Percentiles rank a stretch among this genome's conserved stretches.
Conservation (phyloP, 2,888 invertebrate genomes). For the Pterostichus niger region DNA sequence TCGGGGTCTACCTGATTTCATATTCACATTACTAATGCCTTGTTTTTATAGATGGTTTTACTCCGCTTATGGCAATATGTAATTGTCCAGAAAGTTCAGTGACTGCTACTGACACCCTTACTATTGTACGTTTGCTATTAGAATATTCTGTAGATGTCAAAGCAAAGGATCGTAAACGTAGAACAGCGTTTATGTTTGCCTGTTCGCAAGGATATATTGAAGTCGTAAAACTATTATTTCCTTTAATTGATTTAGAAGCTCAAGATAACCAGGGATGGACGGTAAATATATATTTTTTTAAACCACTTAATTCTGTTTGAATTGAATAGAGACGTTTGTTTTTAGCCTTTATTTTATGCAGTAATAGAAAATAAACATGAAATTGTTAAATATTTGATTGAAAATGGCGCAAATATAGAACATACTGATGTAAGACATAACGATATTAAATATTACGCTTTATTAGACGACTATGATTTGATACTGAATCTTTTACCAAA, state of each 20-base stretch:
- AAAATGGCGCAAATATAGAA: slow-evolving; percentile 78
- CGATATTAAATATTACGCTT: slow-evolving; percentile 80
- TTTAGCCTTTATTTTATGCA: slow-evolving; percentile 83
- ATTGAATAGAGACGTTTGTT: slow-evolving; percentile 68
- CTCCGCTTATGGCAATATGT: slow-evolving; percentile 83
- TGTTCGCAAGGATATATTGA: slow-evolving; percentile 79
- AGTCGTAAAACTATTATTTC: slow-evolving; percentile 79
- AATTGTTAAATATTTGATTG: slow-evolving; percentile 79
- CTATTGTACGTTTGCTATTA: slow-evolving; percentile 76
- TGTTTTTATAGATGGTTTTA: slow-evolving; percentile 79
- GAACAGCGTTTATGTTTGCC: slow-evolving; percentile 83
- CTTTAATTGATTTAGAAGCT: slow-evolving; percentile 79
- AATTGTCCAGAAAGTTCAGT: slow-evolving; percentile 79
- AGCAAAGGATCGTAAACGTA: slow-evolving; percentile 80
- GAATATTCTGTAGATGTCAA: slow-evolving; percentile 79
- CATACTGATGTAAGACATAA: slow-evolving; percentile 79
- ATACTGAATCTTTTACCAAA: slow-evolving; percentile 77
- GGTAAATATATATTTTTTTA: slow-evolving; percentile 76
- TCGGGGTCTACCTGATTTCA: too few relatives aligned
- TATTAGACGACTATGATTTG: slow-evolving; percentile 77
- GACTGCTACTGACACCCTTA: slow-evolving; percentile 77
- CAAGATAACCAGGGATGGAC: slow-evolving; percentile 83
- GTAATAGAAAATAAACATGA: slow-evolving; percentile 80
- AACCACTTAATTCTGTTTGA: too few relatives aligned
- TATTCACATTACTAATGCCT: neutral